phyloP scores from a whole-genome alignment of 1,140 invertebrate genomes.

The Nasonia longicornis region DNA sequence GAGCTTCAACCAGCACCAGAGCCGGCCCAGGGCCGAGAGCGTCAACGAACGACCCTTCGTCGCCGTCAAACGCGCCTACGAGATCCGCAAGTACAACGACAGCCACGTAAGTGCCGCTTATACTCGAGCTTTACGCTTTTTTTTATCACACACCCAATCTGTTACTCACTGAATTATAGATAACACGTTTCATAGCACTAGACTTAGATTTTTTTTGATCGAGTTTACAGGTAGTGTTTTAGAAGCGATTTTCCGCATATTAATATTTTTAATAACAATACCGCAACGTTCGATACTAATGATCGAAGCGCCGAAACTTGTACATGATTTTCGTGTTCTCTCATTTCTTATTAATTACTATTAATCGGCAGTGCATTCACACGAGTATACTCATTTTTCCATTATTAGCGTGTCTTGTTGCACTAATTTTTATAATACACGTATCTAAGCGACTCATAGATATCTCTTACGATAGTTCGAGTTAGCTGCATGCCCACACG shows the following conservation, averaged over 20 bases:
- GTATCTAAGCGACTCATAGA: not conserved
- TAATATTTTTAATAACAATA: constrained; percentile 1
- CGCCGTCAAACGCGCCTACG: constrained; percentile 75
- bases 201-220: not conserved
- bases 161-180: not conserved
- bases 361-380: not conserved
- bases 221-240: not conserved
- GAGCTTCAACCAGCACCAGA: constrained; percentile 69
- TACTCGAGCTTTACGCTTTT: not conserved
- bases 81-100: constrained; percentile 69
- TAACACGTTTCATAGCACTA: not conserved
- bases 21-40: constrained; percentile 63
- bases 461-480: not conserved
- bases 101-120: constrained; percentile 62
- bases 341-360: constrained; percentile 5
- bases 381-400: not conserved
- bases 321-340: not conserved
- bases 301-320: not conserved
- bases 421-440: constrained; percentile 33
- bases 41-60: constrained; percentile 75
- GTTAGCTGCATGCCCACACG: not conserved
- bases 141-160: not conserved
- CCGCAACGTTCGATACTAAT: constrained; percentile 2
- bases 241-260: not conserved
- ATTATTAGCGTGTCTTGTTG: constrained; percentile 24